phyloP scores from a whole-genome alignment of 1,140 invertebrate genomes.

The Drosophila arizonae region DNA sequence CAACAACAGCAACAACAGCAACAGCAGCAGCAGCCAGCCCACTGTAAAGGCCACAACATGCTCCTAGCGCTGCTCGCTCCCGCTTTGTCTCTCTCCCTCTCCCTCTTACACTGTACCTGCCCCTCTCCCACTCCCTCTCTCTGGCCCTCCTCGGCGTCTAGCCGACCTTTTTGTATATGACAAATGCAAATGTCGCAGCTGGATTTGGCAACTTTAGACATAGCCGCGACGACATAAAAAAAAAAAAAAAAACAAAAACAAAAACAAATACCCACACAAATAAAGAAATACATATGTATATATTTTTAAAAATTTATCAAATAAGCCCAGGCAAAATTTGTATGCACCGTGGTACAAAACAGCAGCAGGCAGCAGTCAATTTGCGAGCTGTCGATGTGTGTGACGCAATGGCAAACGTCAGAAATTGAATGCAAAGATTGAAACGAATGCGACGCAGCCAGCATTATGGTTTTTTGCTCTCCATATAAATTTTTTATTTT shows the following conservation, averaged over 20 bases:
- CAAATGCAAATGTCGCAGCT: slow-evolving; percentile 74
- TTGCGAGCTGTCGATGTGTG: background rate
- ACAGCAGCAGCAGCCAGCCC: background rate
- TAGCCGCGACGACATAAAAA: slow-evolving; percentile 33
- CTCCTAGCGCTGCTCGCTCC: background rate
- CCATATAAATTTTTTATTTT: too few species aligned
- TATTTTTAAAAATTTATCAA: slow-evolving; percentile 26
- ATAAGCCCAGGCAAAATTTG: slow-evolving; percentile 18
- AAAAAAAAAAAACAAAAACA: slow-evolving; percentile 11
- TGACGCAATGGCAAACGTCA: background rate
- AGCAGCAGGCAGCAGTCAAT: background rate
- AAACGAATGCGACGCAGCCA: background rate
- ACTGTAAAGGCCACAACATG: background rate
- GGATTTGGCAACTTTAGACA: slow-evolving; percentile 33
- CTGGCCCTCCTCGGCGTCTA: background rate
- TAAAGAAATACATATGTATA: background rate
- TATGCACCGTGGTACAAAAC: slow-evolving; percentile 27
- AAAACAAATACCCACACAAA: too few species aligned
- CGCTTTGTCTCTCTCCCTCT: background rate
- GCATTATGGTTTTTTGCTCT: too few species aligned
- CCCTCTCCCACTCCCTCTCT: too few species aligned
- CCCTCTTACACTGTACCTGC: too few species aligned
- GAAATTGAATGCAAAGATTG: background rate
- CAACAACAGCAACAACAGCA: background rate
- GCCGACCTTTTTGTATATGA: slow-evolving; percentile 62